These are phyloP conservation scores for Ctenopoma kingsleyae DNA, from an alignment of 2,797 vertebrate species.

Conservation along the genomic window DNA sequence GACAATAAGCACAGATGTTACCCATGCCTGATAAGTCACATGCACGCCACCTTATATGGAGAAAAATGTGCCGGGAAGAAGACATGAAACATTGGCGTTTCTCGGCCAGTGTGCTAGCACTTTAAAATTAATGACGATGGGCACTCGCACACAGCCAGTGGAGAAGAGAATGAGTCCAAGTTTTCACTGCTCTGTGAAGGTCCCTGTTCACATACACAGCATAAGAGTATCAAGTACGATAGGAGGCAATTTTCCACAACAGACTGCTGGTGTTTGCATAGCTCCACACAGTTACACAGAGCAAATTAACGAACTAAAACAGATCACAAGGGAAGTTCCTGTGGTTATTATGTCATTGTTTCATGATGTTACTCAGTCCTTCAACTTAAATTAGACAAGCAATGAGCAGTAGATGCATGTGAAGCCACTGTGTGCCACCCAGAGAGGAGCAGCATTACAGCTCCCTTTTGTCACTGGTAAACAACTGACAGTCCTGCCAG, in stretches of 20 bases:
- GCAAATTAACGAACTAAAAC: conserved; percentile 28
- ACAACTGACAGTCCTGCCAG: conserved; percentile 46
- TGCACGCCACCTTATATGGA: conserved; percentile 87
- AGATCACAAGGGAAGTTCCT: conserved; percentile 24
- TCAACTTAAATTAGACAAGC: conserved; percentile 35
- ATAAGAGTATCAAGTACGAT: conserved; percentile 22
- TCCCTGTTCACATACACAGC: conserved; percentile 25
- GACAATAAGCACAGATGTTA: conserved; percentile 86
- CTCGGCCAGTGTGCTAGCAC: conserved; percentile 68
- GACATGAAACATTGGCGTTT: conserved; percentile 81
- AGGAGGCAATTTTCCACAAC: conserved; percentile 14
- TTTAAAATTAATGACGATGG: conserved; percentile 70
- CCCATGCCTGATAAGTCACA: conserved; percentile 79
- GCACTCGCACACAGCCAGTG: conserved; percentile 40
- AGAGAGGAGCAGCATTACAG: conserved; percentile 26
- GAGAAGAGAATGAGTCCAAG: conserved; percentile 29
- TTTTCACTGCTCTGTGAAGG: neutral
- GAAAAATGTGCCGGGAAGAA: conserved; percentile 80
- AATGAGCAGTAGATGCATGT: conserved; percentile 24
- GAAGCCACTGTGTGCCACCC: conserved; percentile 42
- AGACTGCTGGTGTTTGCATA: conserved; percentile 26
- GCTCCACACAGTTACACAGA: conserved; percentile 22
- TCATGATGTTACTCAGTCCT: conserved; percentile 17
- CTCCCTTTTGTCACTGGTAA: conserved; percentile 50
- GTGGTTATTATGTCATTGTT: conserved; percentile 38